A percentile compares a stretch with the other conserved stretches of the same genome.
phyloP scores from a whole-genome alignment of 2,797 vertebrate species.

The Xiphorhynchus erythropygius region DNA sequence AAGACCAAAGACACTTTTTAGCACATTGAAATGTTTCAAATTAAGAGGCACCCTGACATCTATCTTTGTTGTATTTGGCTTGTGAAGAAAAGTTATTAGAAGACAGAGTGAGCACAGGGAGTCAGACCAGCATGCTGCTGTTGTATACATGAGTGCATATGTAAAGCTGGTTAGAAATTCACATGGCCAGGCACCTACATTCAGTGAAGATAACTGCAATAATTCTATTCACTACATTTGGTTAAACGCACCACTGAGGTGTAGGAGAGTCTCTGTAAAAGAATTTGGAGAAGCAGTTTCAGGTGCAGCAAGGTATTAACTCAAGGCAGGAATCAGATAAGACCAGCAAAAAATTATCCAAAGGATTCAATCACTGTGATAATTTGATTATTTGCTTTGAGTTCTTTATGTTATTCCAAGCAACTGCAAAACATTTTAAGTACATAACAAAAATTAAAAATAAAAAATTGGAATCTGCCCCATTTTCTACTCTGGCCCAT shows the following conservation, averaged over 20 bases:
- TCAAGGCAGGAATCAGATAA: not conserved
- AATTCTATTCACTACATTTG: not conserved
- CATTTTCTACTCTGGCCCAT: not conserved
- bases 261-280: not conserved
- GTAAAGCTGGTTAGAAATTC: not conserved
- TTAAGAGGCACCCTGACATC: not conserved
- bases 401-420: not conserved
- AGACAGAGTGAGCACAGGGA: not conserved
- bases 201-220: not conserved
- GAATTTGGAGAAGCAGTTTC: not conserved
- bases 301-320: not conserved
- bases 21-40: not conserved
- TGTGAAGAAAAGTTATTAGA: not conserved
- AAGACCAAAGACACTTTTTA: not conserved
- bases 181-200: not conserved
- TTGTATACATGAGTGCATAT: not conserved
- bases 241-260: not conserved
- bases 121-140: not conserved
- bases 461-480: not conserved
- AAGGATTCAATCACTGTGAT: not conserved
- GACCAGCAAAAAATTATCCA: not conserved
- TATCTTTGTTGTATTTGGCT: not conserved
- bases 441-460: not conserved
- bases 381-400: not conserved
- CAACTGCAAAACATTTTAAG: not conserved